These are phyloP conservation scores for Megalonaias nervosa DNA, from an alignment of 1,140 invertebrate species.

Conservation along the genomic window DNA sequence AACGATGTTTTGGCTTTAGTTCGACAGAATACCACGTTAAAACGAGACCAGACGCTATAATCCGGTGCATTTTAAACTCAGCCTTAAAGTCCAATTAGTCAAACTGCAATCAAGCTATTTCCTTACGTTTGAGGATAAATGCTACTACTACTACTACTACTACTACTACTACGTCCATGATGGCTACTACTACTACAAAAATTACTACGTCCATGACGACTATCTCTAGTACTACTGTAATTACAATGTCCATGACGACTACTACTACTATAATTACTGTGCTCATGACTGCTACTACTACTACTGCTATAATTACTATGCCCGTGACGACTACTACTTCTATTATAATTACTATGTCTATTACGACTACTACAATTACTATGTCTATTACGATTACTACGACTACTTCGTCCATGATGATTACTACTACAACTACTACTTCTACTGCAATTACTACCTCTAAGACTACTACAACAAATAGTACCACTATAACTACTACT, in stretches of 20 bases:
- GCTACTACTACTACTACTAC: not conserved
- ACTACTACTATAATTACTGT: too few relatives aligned
- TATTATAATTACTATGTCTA: not conserved
- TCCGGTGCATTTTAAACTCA: too few relatives aligned
- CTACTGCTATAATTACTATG: not conserved
- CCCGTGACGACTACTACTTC: not conserved
- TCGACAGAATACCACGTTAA: too few relatives aligned
- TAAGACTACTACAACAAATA: not conserved
- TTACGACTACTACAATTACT: not conserved
- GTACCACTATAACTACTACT: not conserved
- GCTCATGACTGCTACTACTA: too few relatives aligned
- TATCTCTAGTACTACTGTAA: not conserved
- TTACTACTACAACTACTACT: not conserved
- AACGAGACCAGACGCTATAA: too few relatives aligned
- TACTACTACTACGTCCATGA: not conserved
- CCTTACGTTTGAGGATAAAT: too few relatives aligned
- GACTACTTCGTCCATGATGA: too few relatives aligned
- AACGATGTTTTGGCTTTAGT: too few relatives aligned
- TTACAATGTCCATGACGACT: not conserved
- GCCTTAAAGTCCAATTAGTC: rapidly evolving
- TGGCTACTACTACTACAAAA: not conserved
- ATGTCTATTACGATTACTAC: too few relatives aligned
- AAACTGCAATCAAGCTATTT: too few relatives aligned
- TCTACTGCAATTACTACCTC: not conserved
- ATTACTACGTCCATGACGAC: too few relatives aligned